phyloP scores from a whole-genome alignment of 2,113 vertebrate species.

The Xiphophorus couchianus region DNA sequence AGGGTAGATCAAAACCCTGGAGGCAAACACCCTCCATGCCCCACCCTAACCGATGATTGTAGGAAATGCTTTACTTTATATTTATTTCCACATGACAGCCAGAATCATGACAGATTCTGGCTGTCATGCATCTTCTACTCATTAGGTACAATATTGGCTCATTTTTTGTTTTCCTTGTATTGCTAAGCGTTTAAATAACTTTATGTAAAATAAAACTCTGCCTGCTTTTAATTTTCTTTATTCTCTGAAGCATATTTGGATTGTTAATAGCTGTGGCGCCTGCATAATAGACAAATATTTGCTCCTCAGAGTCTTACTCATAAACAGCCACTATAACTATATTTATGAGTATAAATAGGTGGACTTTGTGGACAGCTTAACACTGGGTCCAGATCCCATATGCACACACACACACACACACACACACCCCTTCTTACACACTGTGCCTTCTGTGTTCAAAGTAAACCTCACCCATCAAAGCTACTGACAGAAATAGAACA shows the following conservation, averaged over 20 bases:
- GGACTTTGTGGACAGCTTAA: conserved; percentile 25
- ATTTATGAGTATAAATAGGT: conserved; percentile 38
- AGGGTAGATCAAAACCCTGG: conserved; percentile 49
- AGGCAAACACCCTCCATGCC: conserved; percentile 31
- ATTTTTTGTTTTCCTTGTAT: conserved; percentile 24
- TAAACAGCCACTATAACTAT: conserved; percentile 21
- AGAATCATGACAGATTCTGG: neutral
- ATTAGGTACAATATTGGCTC: conserved; percentile 17
- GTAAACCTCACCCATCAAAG: conserved; percentile 43
- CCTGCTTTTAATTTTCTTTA: conserved; percentile 33
- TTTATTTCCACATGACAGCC: neutral
- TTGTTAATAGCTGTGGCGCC: conserved; percentile 18
- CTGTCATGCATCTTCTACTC: conserved; percentile 23
- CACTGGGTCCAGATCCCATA: conserved; percentile 2
- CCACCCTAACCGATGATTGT: neutral
- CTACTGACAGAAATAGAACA: conserved; percentile 47
- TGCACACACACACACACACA: neutral
- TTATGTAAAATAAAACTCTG: conserved; percentile 53
- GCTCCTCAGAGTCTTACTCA: conserved; percentile 2
- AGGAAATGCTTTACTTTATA: conserved; percentile 2
- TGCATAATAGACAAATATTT: conserved; percentile 26
- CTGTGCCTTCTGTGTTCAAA: conserved; percentile 26
- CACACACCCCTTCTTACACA: neutral
- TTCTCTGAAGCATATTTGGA: conserved; percentile 23
- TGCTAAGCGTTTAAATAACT: conserved; percentile 53